phyloP scores from a whole-genome alignment of 1,140 invertebrate species.

The Trachymyrmex cornetzi region DNA sequence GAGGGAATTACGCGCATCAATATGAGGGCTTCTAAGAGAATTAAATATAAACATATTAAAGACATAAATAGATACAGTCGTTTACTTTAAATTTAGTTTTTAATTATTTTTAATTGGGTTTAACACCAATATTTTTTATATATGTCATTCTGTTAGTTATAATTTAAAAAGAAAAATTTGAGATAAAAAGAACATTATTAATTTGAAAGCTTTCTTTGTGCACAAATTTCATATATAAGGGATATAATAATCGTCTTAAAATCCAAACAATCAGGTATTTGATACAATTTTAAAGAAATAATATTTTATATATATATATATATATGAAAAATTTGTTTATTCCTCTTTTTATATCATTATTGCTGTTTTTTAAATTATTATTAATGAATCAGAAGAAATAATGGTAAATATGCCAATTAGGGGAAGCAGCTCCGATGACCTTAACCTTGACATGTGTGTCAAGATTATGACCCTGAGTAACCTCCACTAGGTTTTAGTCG shows the following conservation, averaged over 20 bases:
- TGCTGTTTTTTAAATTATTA: background rate
- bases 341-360: background rate
- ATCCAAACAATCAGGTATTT: background rate
- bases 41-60: background rate
- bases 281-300: background rate
- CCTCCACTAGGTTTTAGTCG: too few relatives aligned
- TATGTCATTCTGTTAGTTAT: background rate
- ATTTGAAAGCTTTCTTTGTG: background rate
- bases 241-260: background rate
- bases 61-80: background rate
- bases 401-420: too few relatives aligned
- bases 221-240: background rate
- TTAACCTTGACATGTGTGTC: too few relatives aligned
- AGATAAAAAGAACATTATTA: background rate
- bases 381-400: background rate
- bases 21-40: background rate
- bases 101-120: too few relatives aligned
- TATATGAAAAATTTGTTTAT: slow-evolving; percentile 14
- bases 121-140: background rate
- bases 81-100: background rate
- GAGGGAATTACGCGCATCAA: background rate
- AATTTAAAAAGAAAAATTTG: background rate
- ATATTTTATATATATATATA: slow-evolving; percentile 5
- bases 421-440: too few relatives aligned
- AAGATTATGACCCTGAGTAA: too few relatives aligned